A percentile compares a stretch with the other conserved stretches of the same genome.
Evolutionary conservation across 2,113 vertebrate genomes (phyloP).

Genomic region (Brachirus orientalis): DNA sequence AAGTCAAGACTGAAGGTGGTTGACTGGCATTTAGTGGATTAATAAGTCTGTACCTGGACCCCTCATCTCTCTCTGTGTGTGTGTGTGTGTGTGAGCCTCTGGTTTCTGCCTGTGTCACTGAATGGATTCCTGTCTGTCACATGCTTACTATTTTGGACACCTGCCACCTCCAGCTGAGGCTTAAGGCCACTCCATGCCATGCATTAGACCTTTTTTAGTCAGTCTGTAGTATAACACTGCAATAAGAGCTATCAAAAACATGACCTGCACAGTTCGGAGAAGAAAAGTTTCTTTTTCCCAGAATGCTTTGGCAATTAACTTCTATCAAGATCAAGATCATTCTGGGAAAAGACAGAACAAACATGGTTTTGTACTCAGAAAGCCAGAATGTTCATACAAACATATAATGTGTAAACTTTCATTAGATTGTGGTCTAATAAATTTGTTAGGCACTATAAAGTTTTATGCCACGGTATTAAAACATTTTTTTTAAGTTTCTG

Average conservation of each 20-base stretch:
- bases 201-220: constrained; percentile 2
- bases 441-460: too few species aligned
- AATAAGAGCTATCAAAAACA: constrained; percentile 36
- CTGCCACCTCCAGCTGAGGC: constrained; percentile 59
- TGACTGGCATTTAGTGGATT: too few species aligned
- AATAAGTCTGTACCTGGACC: background rate
- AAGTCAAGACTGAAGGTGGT: too few species aligned
- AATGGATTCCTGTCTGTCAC: constrained; percentile 44
- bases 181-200: constrained; percentile 38
- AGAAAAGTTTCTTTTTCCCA: constrained; percentile 2
- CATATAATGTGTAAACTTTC: too few species aligned
- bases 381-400: too few species aligned
- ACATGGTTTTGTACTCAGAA: too few species aligned
- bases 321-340: too few species aligned
- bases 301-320: too few species aligned
- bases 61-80: background rate
- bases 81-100: background rate
- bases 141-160: constrained; percentile 26
- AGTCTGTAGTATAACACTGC: background rate
- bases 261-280: background rate
- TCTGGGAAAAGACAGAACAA: too few species aligned
- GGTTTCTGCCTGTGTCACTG: constrained; percentile 57
- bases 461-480: too few species aligned
- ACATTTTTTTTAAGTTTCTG: too few species aligned
- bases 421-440: too few species aligned